These are phyloP conservation scores for Drosophila kikkawai DNA, from an alignment of 1,140 invertebrate species.

Conservation along the genomic window DNA sequence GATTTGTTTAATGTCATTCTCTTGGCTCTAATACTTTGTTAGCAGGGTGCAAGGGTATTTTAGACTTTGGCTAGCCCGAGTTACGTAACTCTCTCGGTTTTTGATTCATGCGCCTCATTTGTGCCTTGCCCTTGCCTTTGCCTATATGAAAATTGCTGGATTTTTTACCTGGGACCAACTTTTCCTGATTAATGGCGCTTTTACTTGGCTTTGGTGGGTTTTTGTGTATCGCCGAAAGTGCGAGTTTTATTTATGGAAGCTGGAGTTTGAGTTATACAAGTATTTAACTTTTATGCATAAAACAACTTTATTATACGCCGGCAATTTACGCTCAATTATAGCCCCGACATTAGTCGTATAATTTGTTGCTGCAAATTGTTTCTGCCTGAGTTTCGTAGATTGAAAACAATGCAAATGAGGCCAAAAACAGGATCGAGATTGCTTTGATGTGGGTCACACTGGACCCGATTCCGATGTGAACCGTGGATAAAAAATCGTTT, in stretches of 20 bases:
- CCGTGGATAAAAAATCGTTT: conserved; percentile 30
- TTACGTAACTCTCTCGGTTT: conserved; percentile 38
- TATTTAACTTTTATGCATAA: conserved; percentile 63
- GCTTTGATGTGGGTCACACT: conserved; percentile 23
- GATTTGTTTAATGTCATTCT: conserved; percentile 25
- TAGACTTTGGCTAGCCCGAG: conserved; percentile 18
- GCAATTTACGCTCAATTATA: conserved; percentile 78
- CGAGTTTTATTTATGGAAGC: conserved; percentile 37
- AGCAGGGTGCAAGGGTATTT: conserved; percentile 18
- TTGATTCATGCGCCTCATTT: conserved; percentile 80
- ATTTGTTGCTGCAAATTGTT: conserved; percentile 53
- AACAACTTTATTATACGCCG: conserved; percentile 72
- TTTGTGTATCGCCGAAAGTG: conserved; percentile 36
- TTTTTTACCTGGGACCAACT: conserved; percentile 50
- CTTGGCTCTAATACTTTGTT: neutral
- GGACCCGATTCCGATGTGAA: conserved; percentile 9
- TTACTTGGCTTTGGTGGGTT: conserved; percentile 42
- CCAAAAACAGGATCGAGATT: conserved; percentile 21
- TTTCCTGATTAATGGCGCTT: conserved; percentile 74
- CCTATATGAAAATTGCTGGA: conserved; percentile 52
- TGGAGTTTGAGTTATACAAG: conserved; percentile 38
- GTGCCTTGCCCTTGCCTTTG: conserved; percentile 43
- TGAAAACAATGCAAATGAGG: conserved; percentile 50
- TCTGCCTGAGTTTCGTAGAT: conserved; percentile 29
- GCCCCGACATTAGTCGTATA: conserved; percentile 44